These are phyloP conservation scores for Micoletzkya japonica DNA, from an alignment of 2,888 invertebrate species.

Conservation along the genomic window DNA sequence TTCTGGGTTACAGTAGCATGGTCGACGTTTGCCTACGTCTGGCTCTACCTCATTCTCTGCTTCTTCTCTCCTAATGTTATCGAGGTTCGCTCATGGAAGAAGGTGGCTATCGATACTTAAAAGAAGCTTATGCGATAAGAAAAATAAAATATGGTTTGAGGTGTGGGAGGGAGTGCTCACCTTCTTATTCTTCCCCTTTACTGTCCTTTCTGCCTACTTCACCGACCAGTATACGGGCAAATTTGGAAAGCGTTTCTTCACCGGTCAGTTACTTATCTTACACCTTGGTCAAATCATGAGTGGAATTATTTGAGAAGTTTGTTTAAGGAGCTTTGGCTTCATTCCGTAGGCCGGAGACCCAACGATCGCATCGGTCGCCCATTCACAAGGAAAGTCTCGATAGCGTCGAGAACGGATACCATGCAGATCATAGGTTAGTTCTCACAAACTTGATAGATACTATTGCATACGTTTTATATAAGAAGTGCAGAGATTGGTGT, in stretches of 20 bases:
- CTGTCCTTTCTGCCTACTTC: conserved; percentile 91
- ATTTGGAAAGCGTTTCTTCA: conserved; percentile 53
- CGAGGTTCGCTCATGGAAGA: conserved; percentile 40
- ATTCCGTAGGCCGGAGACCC: background rate
- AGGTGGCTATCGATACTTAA: background rate
- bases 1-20: conserved; percentile 97
- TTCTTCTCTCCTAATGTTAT: conserved; percentile 70
- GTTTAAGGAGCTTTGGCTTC: background rate
- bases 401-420: too few relatives aligned
- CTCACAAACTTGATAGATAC: too few relatives aligned
- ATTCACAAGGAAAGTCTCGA: background rate
- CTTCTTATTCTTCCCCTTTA: conserved; percentile 91
- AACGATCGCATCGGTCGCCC: background rate
- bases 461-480: too few relatives aligned
- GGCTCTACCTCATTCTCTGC: conserved; percentile 92
- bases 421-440: too few relatives aligned
- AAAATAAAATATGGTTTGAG: conserved; percentile 16
- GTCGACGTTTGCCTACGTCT: conserved; percentile 97
- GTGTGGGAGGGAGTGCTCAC: conserved; percentile 74
- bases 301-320: background rate
- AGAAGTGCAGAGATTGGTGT: too few relatives aligned
- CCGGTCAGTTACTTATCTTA: conserved; percentile 28
- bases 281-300: background rate
- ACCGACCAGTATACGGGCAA: conserved; percentile 74
- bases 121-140: background rate